phyloP scores from a whole-genome alignment of 1,140 invertebrate species.

The Drosophila willistoni region DNA sequence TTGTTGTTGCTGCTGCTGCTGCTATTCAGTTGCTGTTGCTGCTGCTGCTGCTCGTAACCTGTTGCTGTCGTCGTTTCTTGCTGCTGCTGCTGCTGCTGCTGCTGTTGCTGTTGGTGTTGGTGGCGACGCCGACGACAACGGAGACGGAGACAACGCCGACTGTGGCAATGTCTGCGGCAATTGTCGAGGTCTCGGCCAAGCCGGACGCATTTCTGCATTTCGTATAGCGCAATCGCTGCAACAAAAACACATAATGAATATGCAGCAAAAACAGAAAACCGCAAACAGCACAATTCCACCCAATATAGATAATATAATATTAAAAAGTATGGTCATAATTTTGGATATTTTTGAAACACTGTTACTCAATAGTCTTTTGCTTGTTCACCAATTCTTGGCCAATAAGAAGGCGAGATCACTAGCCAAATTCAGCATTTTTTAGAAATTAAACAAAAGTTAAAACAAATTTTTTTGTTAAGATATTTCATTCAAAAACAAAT shows the following conservation, averaged over 20 bases:
- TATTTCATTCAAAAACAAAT: too few relatives aligned
- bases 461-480: too few relatives aligned
- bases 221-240: slow-evolving; percentile 33
- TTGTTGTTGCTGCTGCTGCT: slow-evolving; percentile 34
- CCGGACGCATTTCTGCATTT: slow-evolving; percentile 24
- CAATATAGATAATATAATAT: slow-evolving; percentile 33
- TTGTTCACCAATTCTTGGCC: too few relatives aligned
- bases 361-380: too few relatives aligned
- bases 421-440: too few relatives aligned
- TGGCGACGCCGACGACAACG: slow-evolving; percentile 11
- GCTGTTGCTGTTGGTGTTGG: slow-evolving; percentile 28
- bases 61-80: slow-evolving; percentile 41
- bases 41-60: slow-evolving; percentile 59
- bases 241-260: slow-evolving; percentile 34
- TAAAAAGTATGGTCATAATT: slow-evolving; percentile 7
- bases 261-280: slow-evolving; percentile 11
- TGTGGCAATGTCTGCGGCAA: slow-evolving; percentile 1
- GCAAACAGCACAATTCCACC: slow-evolving; percentile 16
- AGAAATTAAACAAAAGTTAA: too few relatives aligned
- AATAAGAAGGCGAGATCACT: too few relatives aligned
- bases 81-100: slow-evolving; percentile 29
- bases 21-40: slow-evolving; percentile 31
- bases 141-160: background rate
- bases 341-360: too few relatives aligned
- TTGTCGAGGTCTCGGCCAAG: slow-evolving; percentile 36